phyloP scores from a whole-genome alignment of 2,113 vertebrate species.

The Platanista minor region DNA sequence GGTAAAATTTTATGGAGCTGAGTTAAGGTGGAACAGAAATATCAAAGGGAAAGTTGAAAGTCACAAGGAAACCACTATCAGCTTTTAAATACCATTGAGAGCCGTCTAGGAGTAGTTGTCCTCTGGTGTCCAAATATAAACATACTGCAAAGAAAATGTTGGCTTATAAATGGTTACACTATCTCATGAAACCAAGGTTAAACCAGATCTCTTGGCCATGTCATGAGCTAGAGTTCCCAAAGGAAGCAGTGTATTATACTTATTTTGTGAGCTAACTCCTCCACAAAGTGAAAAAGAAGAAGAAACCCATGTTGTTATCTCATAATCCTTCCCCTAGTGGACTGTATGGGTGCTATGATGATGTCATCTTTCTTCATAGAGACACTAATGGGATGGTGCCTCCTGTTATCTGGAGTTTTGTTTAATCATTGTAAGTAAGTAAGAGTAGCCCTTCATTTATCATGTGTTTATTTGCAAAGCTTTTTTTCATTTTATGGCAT shows the following conservation, averaged over 20 bases:
- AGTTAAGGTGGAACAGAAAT: neutral
- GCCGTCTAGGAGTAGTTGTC: too few species aligned
- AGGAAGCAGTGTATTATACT: too few species aligned
- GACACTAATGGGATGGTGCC: neutral
- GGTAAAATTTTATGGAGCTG: neutral
- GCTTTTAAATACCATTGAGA: neutral
- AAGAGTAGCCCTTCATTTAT: neutral
- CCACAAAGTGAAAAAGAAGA: too few species aligned
- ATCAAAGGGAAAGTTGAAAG: neutral
- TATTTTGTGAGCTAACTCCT: neutral
- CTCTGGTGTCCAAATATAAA: neutral
- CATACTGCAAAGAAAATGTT: neutral
- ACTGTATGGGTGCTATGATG: neutral
- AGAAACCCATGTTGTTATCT: neutral
- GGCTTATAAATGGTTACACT: neutral
- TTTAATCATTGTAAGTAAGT: neutral
- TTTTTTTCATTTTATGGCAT: neutral
- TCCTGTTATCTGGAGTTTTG: neutral
- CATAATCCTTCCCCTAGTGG: neutral
- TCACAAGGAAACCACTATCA: neutral
- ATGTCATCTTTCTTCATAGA: neutral
- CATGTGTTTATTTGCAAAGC: neutral
- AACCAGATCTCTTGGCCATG: neutral
- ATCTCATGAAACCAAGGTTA: neutral
- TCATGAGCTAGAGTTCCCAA: neutral